A percentile compares a stretch with the other conserved stretches of the same genome.
Conservation (phyloP, 2,888 invertebrate genomes). For the Oxystoma pomonae region DNA sequence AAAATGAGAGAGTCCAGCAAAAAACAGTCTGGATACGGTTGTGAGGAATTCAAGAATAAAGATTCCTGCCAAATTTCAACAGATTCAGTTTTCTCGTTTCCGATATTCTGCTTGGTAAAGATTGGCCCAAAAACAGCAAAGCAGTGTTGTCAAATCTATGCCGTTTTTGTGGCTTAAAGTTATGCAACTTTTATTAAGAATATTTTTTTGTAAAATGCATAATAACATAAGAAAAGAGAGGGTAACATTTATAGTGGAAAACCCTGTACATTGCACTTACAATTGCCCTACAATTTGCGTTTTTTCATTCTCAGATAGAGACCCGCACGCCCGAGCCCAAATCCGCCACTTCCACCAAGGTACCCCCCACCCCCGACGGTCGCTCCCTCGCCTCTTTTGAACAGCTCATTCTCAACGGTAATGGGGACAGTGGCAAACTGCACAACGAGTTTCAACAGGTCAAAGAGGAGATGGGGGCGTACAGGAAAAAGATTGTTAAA, state of each 20-base stretch:
- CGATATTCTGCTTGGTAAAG: too few species aligned
- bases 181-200: too few species aligned
- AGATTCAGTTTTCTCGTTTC: too few species aligned
- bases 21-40: too few species aligned
- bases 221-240: too few species aligned
- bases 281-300: constrained; percentile 9
- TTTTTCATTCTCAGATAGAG: constrained; percentile 9
- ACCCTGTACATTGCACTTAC: constrained; percentile 6
- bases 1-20: too few species aligned
- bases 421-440: constrained; percentile 23
- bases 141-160: too few species aligned
- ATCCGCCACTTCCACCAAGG: constrained; percentile 9
- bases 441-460: constrained; percentile 23
- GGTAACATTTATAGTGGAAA: neutral
- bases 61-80: too few species aligned
- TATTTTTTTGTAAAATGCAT: too few species aligned
- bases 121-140: too few species aligned
- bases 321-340: neutral
- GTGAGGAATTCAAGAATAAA: too few species aligned
- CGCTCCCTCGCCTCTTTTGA: constrained; percentile 16
- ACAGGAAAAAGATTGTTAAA: constrained; percentile 37
- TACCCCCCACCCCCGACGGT: constrained; percentile 22
- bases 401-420: constrained; percentile 13
- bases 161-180: too few species aligned
- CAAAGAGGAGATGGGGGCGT: constrained; percentile 29